Percentiles rank a stretch among this genome's conserved stretches.
phyloP scores from a whole-genome alignment of 2,113 vertebrate species.

The Acanthochromis polyacanthus region DNA sequence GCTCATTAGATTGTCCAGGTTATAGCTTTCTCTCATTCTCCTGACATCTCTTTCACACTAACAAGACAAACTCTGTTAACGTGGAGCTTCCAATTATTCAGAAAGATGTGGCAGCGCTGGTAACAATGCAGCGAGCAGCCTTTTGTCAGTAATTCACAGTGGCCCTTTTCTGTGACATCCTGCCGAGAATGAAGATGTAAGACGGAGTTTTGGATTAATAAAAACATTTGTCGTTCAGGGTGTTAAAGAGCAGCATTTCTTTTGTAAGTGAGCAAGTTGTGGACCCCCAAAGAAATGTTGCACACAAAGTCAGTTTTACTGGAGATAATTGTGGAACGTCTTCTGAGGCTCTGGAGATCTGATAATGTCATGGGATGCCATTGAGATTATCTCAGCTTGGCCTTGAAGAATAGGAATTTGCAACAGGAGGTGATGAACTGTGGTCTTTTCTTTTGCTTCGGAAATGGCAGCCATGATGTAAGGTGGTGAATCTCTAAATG shows the following conservation, averaged over 20 bases:
- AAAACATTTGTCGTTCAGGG: not conserved
- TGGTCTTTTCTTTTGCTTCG: too few species aligned
- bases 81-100: slow-evolving; percentile 72
- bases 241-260: not conserved
- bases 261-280: too few species aligned
- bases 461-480: too few species aligned
- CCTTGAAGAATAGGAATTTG: too few species aligned
- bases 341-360: too few species aligned
- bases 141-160: slow-evolving; percentile 56
- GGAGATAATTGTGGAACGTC: too few species aligned
- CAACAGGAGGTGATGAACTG: too few species aligned
- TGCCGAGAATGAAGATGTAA: slow-evolving; percentile 1
- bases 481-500: too few species aligned
- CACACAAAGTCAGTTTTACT: too few species aligned
- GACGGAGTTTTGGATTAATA: slow-evolving; percentile 1
- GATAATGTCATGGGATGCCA: too few species aligned
- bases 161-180: slow-evolving; percentile 23
- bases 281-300: too few species aligned
- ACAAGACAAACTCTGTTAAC: slow-evolving; percentile 76
- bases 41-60: slow-evolving; percentile 62
- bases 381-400: too few species aligned
- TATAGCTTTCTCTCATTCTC: slow-evolving; percentile 43
- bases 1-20: slow-evolving; percentile 75
- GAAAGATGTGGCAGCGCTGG: slow-evolving; percentile 29
- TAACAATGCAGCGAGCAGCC: slow-evolving; percentile 29